Base-by-base conservation (phyloP, 2,888 invertebrate genomes). In the Caenorhabditis sinica region DNA sequence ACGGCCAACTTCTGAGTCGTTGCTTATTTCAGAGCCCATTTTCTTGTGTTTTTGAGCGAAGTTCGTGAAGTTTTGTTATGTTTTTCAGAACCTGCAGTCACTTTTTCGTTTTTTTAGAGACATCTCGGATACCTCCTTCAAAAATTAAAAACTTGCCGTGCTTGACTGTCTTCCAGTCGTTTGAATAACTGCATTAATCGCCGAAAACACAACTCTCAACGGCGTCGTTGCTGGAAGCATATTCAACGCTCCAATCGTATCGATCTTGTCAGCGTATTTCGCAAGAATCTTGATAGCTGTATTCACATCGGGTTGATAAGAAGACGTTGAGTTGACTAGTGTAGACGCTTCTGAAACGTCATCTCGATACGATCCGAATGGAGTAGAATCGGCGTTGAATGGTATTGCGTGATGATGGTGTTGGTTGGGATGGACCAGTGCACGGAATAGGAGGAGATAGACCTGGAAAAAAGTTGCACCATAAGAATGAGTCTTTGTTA, bases 141-240 rank as follows among this genome's bases (percentile, higher is more conserved):
- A 49, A 25, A 56, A 2, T 5, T n/a, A n/a, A n/a, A n/a, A 40
- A 43, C 85, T 33, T 28, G 89, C 89, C 61, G 86, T 82, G n/a
- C 82, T 87, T 0, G 89, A 83, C 23, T 89, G 83, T 23, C 96
- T 95, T 20, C 96, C 95, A 84, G 96, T 95, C n/a, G 95, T 95
- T 92, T 96, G 95, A 72, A 97, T 93, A 90, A 96, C 96, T 89
- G 95, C 95, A 90, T 95, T 95, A 81, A 94, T 89, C 82, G 94
- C 94, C 17, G 90, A 89, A 71, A 93, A 92, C 2, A 98, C 95
- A 71, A 96, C 95, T 49, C 94, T 94, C 13, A 98, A 94, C 0
- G 95, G 95, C 81, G 97, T 95, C 25, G 95, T 95, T 90, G 96
- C 95, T 0, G 98, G 97, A 76, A 98, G 93, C 86, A 96, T 95